Conservation (phyloP, 2,797 vertebrate species). For the Urophycis tenuis region DNA sequence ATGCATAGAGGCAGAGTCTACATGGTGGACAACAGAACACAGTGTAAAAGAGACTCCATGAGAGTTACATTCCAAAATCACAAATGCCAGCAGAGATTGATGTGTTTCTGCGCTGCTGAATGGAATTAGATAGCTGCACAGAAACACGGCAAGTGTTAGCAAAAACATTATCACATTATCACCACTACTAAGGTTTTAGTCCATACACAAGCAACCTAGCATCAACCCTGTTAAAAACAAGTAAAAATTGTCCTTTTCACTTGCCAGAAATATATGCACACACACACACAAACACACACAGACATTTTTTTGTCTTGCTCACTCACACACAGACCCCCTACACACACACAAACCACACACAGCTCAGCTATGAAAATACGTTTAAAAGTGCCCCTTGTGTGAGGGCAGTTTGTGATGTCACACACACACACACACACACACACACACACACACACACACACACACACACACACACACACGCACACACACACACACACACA, state of each 20-base stretch:
- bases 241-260: too few species aligned
- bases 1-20: too few species aligned
- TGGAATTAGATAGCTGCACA: background rate
- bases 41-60: background rate
- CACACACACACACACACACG: constrained; percentile 4
- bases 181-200: background rate
- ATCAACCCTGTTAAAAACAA: background rate
- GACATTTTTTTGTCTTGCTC: background rate
- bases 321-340: background rate
- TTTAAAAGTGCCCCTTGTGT: background rate
- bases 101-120: background rate
- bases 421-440: background rate
- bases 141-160: background rate
- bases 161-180: background rate
- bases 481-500: constrained; percentile 19
- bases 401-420: background rate
- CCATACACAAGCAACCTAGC: background rate
- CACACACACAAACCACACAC: constrained; percentile 1
- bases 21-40: too few species aligned
- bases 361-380: background rate
- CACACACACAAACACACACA: constrained; percentile 2
- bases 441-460: constrained; percentile 2
- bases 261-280: background rate
- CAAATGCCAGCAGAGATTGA: background rate
- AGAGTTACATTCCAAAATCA: background rate